Evolutionary conservation across 2,888 invertebrate species (phyloP), one percentile per base, ranked within the genome.

Genomic region (Ormyrus nitidulus): DNA sequence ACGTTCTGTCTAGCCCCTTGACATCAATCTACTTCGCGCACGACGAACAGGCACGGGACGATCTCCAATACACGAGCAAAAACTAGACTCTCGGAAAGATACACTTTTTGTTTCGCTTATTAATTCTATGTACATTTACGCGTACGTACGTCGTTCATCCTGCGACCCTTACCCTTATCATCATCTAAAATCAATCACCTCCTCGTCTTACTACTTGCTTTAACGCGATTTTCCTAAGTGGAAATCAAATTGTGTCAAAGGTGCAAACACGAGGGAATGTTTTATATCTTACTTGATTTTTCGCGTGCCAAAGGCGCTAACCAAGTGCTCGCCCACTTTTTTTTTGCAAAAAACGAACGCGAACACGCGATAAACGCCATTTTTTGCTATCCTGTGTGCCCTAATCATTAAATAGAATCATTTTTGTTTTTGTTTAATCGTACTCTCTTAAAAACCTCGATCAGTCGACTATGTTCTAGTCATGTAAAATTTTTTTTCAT

Each of bases 361-460:
- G 68, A 64, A 34, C 53, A 49, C 64, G 51, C 69, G 53, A 68
- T 48, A 11, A 46, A 78, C 72, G 64, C 64, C 5, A 44, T 58
- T 81, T 58, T 79, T 51, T 81, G 61, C 77, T 66, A 54, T 81
- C 51, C 54, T 56, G 72, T 78, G 56, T 75, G 71, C 65, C 76
- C 83, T 83, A 81, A 83, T 78, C 80, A 80, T 86, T 87, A 86
- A 87, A 87, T 87, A 86, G 86, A 87, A 88, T 89, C 89, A 89
- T 89, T 88, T 88, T 88, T 89, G 86, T 87, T 77, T 77, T 66
- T 81, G 44, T 80, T 80, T 56, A 73, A 69, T 77, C 64, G n/a
- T 77, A 74, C 48, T 65, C 76, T 53, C 64, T 66, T 77, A 78
- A 74, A 69, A 75, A 64, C 72, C 48, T 81, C 77, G 62, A 48